These are phyloP conservation scores for Oreohelix idahoensis DNA, from an alignment of 1,140 invertebrate species.

Conservation along the genomic window DNA sequence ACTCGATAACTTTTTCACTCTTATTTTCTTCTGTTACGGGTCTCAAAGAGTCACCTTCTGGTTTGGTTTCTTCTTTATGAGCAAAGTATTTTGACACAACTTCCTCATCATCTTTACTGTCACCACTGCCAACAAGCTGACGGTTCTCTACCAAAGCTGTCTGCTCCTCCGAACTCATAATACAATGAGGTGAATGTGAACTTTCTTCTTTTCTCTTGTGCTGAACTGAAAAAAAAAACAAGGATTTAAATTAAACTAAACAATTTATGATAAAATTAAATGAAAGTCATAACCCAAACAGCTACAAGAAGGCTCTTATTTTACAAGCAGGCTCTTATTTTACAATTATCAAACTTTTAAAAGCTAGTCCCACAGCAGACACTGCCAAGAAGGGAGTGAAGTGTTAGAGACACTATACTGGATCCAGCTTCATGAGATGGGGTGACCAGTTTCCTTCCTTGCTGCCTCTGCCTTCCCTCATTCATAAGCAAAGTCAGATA, in stretches of 20 bases:
- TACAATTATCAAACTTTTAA: too few species aligned
- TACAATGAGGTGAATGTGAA: not conserved
- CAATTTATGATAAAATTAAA: not conserved
- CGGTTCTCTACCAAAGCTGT: not conserved
- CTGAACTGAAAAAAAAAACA: not conserved
- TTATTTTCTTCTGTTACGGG: not conserved
- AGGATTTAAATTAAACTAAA: not conserved
- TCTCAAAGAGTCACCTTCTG: not conserved
- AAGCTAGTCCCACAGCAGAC: too few species aligned
- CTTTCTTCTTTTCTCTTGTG: not conserved
- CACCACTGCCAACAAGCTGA: not conserved
- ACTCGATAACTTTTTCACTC: not conserved
- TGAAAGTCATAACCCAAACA: not conserved
- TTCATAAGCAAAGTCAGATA: too few species aligned
- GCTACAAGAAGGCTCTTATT: too few species aligned
- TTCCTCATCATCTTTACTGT: not conserved
- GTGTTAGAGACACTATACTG: too few species aligned
- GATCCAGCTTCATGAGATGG: too few species aligned
- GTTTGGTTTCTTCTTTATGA: not conserved
- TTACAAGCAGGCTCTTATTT: too few species aligned
- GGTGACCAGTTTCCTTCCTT: too few species aligned
- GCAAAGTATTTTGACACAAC: not conserved
- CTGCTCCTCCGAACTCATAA: not conserved
- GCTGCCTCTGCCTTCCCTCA: too few species aligned
- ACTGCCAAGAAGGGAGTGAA: too few species aligned